Conservation (phyloP, 1,140 invertebrate genomes). For the Lepidurus apus region DNA sequence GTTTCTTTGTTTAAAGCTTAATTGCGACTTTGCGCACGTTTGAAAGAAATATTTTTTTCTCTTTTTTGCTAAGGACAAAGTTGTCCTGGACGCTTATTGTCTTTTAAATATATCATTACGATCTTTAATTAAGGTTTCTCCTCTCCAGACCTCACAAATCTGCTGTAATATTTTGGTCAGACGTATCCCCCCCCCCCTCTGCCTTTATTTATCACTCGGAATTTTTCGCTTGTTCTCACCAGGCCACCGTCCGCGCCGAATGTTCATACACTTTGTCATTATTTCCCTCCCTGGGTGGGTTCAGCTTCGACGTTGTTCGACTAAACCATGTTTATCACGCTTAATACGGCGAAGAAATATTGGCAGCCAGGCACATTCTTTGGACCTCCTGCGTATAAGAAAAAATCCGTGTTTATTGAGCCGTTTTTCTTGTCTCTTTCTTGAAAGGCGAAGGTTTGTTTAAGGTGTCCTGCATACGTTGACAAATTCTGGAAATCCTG, state of each 20-base stretch:
- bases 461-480: too few species aligned
- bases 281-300: neutral
- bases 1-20: too few species aligned
- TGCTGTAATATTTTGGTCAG: neutral
- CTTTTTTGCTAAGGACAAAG: too few species aligned
- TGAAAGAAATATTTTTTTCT: too few species aligned
- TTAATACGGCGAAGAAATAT: neutral
- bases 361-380: neutral
- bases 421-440: too few species aligned
- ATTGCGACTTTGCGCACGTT: too few species aligned
- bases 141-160: neutral
- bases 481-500: too few species aligned
- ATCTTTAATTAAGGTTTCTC: neutral
- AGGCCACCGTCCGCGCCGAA: neutral
- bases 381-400: too few species aligned
- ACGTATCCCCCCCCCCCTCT: neutral
- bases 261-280: conserved; percentile 19
- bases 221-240: neutral
- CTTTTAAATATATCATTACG: too few species aligned
- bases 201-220: neutral
- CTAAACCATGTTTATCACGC: conserved; percentile 1
- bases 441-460: too few species aligned
- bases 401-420: too few species aligned
- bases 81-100: too few species aligned
- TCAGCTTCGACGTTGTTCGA: neutral